phyloP scores from a whole-genome alignment of 2,888 invertebrate species.

The Helleia helle region DNA sequence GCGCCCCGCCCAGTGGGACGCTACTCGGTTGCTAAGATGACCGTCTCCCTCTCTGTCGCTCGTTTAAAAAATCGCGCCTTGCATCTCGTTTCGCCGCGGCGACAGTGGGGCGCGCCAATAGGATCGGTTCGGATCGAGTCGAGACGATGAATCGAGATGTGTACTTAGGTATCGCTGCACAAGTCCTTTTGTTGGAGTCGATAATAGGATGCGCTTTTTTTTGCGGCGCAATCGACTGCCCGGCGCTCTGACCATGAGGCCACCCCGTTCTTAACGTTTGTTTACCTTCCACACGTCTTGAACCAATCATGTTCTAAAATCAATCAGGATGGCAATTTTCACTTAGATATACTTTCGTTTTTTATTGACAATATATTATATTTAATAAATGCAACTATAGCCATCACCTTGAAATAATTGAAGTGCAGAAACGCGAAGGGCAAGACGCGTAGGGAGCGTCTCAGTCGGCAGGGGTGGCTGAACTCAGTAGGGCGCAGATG shows the following conservation, averaged over 20 bases:
- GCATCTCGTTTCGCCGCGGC: constrained; percentile 56
- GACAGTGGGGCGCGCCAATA: constrained; percentile 73
- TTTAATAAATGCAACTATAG: constrained; percentile 19
- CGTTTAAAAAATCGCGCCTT: constrained; percentile 30
- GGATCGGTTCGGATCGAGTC: constrained; percentile 71
- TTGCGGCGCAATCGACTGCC: constrained; percentile 47
- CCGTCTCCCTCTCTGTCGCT: constrained; percentile 63
- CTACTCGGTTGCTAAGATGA: constrained; percentile 70
- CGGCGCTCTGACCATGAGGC: constrained; percentile 35
- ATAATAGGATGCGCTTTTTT: constrained; percentile 74
- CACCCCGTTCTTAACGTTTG: constrained; percentile 35
- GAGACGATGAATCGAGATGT: constrained; percentile 74
- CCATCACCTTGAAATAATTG: constrained; percentile 47
- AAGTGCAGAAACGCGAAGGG: constrained; percentile 41
- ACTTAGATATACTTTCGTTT: background rate
- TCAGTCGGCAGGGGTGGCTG: constrained; percentile 62
- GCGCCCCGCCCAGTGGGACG: constrained; percentile 77
- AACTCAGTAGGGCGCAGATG: constrained; percentile 66
- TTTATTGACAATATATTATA: constrained; percentile 6
- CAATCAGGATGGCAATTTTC: too few relatives aligned
- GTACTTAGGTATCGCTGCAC: constrained; percentile 74
- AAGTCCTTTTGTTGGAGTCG: constrained; percentile 73
- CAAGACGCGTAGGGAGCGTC: constrained; percentile 56
- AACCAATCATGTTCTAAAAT: too few relatives aligned
- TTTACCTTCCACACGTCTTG: constrained; percentile 34